These are phyloP conservation scores for Stegophylla sp. DNA, from an alignment of 2,888 invertebrate species.

Conservation along the genomic window DNA sequence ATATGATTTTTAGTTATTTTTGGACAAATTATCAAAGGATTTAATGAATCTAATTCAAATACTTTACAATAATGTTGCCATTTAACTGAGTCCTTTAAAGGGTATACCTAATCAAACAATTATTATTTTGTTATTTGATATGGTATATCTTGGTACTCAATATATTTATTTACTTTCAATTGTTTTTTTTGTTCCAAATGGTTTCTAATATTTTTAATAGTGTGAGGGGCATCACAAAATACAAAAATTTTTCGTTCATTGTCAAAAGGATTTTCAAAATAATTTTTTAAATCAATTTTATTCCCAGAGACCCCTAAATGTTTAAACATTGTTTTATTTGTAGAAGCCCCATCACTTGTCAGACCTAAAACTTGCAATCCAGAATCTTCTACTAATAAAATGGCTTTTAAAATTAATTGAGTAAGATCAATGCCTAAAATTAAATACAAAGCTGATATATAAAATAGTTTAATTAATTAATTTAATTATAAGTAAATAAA, in stretches of 20 bases:
- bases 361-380: neutral
- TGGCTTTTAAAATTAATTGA: neutral
- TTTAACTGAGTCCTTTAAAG: neutral
- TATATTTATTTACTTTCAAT: neutral
- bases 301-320: constrained; percentile 1
- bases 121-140: no score
- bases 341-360: constrained; percentile 15
- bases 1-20: constrained; percentile 2
- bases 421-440: neutral
- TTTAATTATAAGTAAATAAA: no score
- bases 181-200: constrained; percentile 9
- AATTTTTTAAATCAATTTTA: neutral
- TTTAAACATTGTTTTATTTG: constrained; percentile 20
- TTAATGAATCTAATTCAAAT: neutral
- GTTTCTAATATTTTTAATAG: constrained; percentile 6
- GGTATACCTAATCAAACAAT: neutral
- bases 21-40: neutral
- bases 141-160: no score
- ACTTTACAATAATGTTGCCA: constrained; percentile 5
- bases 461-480: no score
- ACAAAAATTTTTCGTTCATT: neutral
- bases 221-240: neutral
- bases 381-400: neutral
- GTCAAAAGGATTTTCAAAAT: neutral
- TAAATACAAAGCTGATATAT: no score